Percentiles rank a stretch among this genome's conserved stretches.
Evolutionary conservation across 2,888 invertebrate genomes (phyloP).

Genomic region (Dasypolia templi): DNA sequence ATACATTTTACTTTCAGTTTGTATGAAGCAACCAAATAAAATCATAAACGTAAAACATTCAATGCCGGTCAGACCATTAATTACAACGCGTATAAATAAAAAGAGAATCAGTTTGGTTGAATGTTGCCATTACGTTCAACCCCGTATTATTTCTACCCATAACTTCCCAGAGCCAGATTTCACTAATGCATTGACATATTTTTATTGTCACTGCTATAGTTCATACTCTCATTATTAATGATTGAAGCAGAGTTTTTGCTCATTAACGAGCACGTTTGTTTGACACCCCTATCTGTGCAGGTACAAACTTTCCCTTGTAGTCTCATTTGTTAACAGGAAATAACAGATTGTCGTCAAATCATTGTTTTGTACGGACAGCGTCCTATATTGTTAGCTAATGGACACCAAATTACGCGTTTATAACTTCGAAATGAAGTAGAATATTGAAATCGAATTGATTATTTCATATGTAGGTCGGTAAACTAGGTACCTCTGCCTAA

Average conservation of each 20-base stretch:
- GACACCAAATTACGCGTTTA: not conserved
- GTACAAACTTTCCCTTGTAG: slow-evolving; percentile 37
- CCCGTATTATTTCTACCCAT: not conserved
- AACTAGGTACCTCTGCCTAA: not conserved
- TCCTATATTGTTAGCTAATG: slow-evolving; percentile 47
- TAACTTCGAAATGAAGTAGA: not conserved
- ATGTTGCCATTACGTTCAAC: not conserved
- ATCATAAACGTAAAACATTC: not conserved
- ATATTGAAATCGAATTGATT: not conserved
- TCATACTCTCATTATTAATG: not conserved
- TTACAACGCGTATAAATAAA: fast-evolving
- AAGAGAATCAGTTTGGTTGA: not conserved
- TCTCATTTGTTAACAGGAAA: slow-evolving; percentile 39
- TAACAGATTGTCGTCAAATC: slow-evolving; percentile 46
- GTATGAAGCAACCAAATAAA: not conserved
- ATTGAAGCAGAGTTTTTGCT: not conserved
- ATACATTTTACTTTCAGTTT: not conserved
- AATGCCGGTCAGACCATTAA: not conserved
- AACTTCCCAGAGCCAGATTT: not conserved
- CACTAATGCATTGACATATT: too few species aligned
- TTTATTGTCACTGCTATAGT: not conserved
- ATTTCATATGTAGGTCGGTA: not conserved
- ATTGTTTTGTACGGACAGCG: slow-evolving; percentile 40
- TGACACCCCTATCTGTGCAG: slow-evolving; percentile 13
- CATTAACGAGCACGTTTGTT: not conserved